Base-by-base conservation (phyloP, 2,888 invertebrate species). In the Callinectes sapidus region DNA sequence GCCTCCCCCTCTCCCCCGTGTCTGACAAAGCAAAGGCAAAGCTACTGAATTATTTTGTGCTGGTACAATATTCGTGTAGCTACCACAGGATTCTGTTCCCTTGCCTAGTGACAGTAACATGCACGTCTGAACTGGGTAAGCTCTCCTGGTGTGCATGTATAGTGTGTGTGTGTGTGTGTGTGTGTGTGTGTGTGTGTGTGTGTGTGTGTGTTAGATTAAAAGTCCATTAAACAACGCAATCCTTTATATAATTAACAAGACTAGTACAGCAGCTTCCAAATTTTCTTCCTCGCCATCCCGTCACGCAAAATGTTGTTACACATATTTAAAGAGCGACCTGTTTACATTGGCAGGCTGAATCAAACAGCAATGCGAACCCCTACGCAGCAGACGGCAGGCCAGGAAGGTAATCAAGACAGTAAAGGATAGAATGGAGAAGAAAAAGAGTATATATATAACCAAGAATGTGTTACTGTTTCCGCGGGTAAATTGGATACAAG, bases 131-230 rank as follows among this genome's bases (percentile, higher is more conserved):
- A 61, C 18, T 61, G 23, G 61, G 61, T 61, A 23, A 61, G 23
- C 61, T 61, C 2, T 61, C 13, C 61, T 61, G 2, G 5, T 23
- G 23, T 23, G 23, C 5, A 61, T 0, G 61, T 61, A 55, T 55
- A 55, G 61, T 61, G 61, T 61, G 61, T 61, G 61, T 61, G 61
- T 61, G 61, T 61, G 61, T 61, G 61, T 61, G 61, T 61, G 61
- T 61, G 61, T 61, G 61, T 61, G 61, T 61, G 61, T 61, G 61
- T 61, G 61, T 61, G 61, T 61, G 61, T 61, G 61, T 61, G 61
- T 61, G 61, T 18, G 6, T 48, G 8, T 8, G 6, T 10, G 48
- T 10, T 48, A 0, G 48, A 48, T 8, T 48, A 8, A 48, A 48
- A 6, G 48, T 61, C 0, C 3, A 61, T 61, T 23, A 61, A 23